A percentile compares a stretch with the other conserved stretches of the same genome.
Evolutionary conservation across 1,140 invertebrate genomes (phyloP).

Genomic region (Ceratina australensis): DNA sequence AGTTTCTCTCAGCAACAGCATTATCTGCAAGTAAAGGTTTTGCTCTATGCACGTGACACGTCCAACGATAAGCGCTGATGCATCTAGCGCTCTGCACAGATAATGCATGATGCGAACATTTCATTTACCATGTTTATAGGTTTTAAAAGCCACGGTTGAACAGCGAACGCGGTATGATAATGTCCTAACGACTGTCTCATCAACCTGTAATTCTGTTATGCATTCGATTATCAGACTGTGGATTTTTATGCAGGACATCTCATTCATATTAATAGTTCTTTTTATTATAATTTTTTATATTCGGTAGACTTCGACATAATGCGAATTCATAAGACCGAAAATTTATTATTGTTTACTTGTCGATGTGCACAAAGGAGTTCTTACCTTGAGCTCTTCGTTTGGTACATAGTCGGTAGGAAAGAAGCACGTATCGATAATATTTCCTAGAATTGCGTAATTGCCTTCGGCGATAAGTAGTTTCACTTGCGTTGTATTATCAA

Average conservation of each 20-base stretch:
- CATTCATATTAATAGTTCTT: too few species aligned
- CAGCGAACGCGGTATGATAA: slow-evolving; percentile 66
- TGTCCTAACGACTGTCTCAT: slow-evolving; percentile 64
- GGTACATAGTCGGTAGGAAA: slow-evolving; percentile 62
- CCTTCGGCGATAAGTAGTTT: slow-evolving; percentile 49
- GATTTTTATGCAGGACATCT: too few species aligned
- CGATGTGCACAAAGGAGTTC: background rate
- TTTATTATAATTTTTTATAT: too few species aligned
- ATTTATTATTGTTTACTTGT: too few species aligned
- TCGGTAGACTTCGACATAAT: too few species aligned
- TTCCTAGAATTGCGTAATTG: slow-evolving; percentile 66
- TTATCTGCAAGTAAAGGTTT: slow-evolving; percentile 55
- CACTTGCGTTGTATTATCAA: slow-evolving; percentile 30
- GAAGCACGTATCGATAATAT: slow-evolving; percentile 60
- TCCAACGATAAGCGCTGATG: too few species aligned
- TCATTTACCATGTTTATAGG: slow-evolving; percentile 66
- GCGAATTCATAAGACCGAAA: too few species aligned
- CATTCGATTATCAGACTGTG: background rate
- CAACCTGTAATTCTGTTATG: slow-evolving; percentile 62
- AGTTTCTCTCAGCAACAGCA: slow-evolving; percentile 64
- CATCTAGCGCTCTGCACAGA: too few species aligned
- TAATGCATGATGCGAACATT: background rate
- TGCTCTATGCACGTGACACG: too few species aligned
- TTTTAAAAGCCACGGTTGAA: slow-evolving; percentile 70
- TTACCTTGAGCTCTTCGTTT: slow-evolving; percentile 63